Evolutionary conservation across 2,797 vertebrate genomes (phyloP), one percentile per base, ranked within the genome.

Genomic region (Enteromius fasciolatus): DNA sequence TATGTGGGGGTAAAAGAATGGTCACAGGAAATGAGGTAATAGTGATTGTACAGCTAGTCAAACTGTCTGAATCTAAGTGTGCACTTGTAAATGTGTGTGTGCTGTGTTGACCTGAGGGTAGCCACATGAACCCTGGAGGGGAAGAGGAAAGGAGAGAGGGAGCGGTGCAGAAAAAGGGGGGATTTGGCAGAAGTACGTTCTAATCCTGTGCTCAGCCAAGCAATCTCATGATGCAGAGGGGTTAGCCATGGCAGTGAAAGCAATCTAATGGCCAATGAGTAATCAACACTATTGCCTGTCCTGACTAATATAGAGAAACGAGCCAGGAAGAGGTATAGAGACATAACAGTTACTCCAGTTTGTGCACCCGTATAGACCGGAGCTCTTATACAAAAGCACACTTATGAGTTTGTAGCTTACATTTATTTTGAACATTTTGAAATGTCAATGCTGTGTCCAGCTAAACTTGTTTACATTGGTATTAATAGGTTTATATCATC

Each of bases 201-300:
- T 94, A 95, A 95, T 95, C 94, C 93, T 89, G 89, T 89, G 92
- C 90, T 94, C 93, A 92, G 93, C 92, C 92, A 94, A 93, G 92
- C 92, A 92, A 93, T 93, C 94, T 94, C 92, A 94, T 94, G 94
- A 94, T 94, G 94, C 92, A 91, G 90, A 90, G 91, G 92, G 93
- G 91, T 94, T 92, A 95, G 91, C 92, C 90, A 86, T 92, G 88
- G 90, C 92, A 92, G 91, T 94, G 94, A 95, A 95, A 95, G 93
- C 94, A 94, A 94, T 94, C 94, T 95, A 95, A 95, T 95, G 94
- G 91, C 93, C 93, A 94, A 93, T 94, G 93, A 94, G 94, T 95
- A 95, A 95, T 95, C 94, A 95, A 95, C 94, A 95, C 94, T 95
- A 95, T 94, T 94, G 92, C 93, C 92, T 95, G 93, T 94, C 94